These are phyloP conservation scores for Bufo gargarizans DNA, from an alignment of 2,113 vertebrate genomes.

Conservation along the genomic window DNA sequence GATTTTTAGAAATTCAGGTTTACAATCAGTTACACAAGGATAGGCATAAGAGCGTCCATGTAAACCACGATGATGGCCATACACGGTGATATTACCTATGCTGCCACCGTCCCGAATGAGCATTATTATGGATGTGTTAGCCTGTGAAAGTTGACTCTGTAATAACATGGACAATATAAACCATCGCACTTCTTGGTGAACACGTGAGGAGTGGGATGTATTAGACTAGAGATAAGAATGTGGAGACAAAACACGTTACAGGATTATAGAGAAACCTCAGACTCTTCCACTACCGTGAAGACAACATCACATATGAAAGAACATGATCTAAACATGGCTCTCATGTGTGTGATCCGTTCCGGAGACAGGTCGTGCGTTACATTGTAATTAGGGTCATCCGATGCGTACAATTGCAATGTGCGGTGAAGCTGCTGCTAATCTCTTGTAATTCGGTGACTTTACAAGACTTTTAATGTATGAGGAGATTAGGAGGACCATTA, in stretches of 20 bases:
- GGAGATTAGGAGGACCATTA: slow-evolving; percentile 6
- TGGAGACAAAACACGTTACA: not conserved
- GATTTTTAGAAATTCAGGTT: not conserved
- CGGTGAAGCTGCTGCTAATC: slow-evolving; percentile 11
- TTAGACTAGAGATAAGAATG: not conserved
- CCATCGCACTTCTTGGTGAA: too few species aligned
- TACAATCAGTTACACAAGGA: not conserved
- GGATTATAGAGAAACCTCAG: not conserved
- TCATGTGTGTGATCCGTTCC: not conserved
- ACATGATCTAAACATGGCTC: not conserved
- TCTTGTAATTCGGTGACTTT: slow-evolving; percentile 34
- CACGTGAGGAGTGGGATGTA: too few species aligned
- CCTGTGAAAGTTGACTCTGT: not conserved
- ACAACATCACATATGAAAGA: not conserved
- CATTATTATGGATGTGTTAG: not conserved
- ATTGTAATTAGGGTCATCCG: slow-evolving; percentile 5
- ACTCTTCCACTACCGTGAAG: not conserved
- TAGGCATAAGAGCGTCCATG: not conserved
- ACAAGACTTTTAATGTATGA: not conserved
- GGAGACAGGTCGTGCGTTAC: slow-evolving; percentile 9
- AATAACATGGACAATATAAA: not conserved
- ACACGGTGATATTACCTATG: not conserved
- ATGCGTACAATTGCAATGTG: not conserved
- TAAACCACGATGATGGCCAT: not conserved
- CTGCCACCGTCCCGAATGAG: not conserved